Base-by-base conservation (phyloP, 2,797 vertebrate species). In the Antrozous pallidus region DNA sequence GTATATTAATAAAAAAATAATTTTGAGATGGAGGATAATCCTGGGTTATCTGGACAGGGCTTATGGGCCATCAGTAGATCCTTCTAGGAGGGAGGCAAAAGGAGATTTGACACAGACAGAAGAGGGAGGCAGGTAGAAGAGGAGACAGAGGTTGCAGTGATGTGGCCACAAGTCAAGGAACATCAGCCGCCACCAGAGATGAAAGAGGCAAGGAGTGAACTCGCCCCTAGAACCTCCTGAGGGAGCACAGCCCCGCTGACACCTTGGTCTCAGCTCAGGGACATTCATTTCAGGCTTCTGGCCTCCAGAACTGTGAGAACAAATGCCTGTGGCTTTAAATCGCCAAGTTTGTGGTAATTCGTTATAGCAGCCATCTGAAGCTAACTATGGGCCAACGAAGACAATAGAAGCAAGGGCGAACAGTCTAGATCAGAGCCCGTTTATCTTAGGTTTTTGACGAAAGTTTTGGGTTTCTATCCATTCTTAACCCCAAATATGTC, bases 401-500 rank as follows among this genome's bases (percentile, higher is more conserved):
- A 45, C 31, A 12, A 38, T 2, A 73, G 12, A 74, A 16, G 51
- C 49, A 9, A 65, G 10, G 12, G 69, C 1, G 0, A 13, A 54
- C 7, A 11, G 3, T 49, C 36, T 31, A 80, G 26, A 42, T 70
- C 51, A 54, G 36, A 86, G 58, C n/a, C 40, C 69, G 6, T 82
- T 67, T 73, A 13, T 49, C 56, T 84, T 36, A 24, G 28, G 26
- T 70, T 63, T 56, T 49, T 80, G 3, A 33, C 38, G 51, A 82
- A 51, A 18, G 1, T 28, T 89, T 92, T 73, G 13, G 14, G 12
- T 61, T 82, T 12, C 18, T 92, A 95, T 82, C 18, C 47, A 49
- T 70, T 96, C 67, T 83, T 78, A 95, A 80, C 13, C 58, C 16
- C 71, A 16, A 5, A 51, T 58, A 91, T 73, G 82, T 91, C 79